These are phyloP conservation scores for Drosophila repletoides DNA, from an alignment of 1,140 invertebrate species.

Conservation along the genomic window DNA sequence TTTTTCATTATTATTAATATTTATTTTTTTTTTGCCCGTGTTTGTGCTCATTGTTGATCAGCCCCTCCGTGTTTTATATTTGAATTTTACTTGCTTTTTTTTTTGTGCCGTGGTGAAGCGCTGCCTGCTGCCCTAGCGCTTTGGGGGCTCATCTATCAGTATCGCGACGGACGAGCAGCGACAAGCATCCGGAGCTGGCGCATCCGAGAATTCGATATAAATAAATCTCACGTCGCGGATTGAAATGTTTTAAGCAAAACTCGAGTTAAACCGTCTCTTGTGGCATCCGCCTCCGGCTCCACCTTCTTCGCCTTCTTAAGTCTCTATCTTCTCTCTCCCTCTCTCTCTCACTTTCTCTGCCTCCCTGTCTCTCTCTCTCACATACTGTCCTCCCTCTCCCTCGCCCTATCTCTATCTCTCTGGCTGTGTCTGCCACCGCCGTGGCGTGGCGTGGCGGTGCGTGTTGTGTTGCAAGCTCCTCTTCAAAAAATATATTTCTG, in stretches of 20 bases:
- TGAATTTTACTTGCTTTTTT: constrained; percentile 29
- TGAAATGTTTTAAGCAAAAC: constrained; percentile 11
- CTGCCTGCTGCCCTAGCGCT: constrained; percentile 18
- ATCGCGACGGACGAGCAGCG: constrained; percentile 61
- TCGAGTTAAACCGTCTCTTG: background rate
- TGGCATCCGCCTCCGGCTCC: constrained; percentile 1
- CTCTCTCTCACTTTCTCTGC: background rate
- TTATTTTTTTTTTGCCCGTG: constrained; percentile 18
- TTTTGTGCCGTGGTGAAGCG: constrained; percentile 10
- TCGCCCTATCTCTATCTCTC: no score
- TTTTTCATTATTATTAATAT: constrained; percentile 23
- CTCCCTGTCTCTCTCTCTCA: background rate
- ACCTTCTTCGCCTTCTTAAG: no score
- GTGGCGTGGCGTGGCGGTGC: constrained; percentile 20
- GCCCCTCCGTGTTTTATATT: constrained; percentile 4
- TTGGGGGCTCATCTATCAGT: constrained; percentile 45
- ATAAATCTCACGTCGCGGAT: background rate
- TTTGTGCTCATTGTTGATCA: constrained; percentile 11
- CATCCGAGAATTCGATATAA: background rate
- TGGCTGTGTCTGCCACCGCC: constrained; percentile 8
- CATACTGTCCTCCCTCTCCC: no score
- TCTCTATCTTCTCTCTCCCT: background rate
- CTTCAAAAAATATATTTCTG: constrained; percentile 13
- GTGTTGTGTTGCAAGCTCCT: constrained; percentile 15
- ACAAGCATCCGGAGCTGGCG: constrained; percentile 50